Percentiles rank a stretch among this genome's conserved stretches.
Evolutionary conservation across 64 coral and sea anemone species (phyloP).

Genomic region (Stichodactyla mertensii): DNA sequence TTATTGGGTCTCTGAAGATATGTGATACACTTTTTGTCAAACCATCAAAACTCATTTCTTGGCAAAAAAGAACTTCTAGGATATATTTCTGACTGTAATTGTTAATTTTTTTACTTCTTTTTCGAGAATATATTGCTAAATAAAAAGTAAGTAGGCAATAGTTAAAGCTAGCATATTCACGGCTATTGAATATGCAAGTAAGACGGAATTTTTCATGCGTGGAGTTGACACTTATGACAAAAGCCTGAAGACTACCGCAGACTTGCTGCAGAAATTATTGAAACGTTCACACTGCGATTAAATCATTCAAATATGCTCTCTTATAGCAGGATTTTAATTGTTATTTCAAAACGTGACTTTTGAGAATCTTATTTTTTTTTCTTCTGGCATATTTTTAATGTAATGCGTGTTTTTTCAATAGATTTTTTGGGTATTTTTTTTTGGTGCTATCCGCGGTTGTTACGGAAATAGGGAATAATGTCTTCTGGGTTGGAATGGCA

Average conservation of each 20-base stretch:
- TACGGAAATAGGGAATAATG: constrained; percentile 5
- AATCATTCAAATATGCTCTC: background rate
- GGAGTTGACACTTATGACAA: constrained; percentile 15
- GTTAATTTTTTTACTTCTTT: background rate
- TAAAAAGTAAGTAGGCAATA: constrained; percentile 8
- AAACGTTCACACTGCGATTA: background rate
- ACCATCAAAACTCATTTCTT: background rate
- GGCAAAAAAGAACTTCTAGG: background rate
- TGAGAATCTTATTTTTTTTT: background rate
- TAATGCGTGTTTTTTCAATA: background rate
- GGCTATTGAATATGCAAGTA: constrained; percentile 6
- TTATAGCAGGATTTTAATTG: background rate
- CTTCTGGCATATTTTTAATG: background rate
- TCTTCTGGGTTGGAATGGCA: constrained; percentile 1
- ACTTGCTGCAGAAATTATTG: background rate
- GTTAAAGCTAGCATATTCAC: background rate
- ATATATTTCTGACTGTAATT: background rate
- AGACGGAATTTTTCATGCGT: constrained; percentile 16
- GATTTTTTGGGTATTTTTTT: constrained; percentile 11
- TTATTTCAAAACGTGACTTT: background rate
- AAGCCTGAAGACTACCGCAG: constrained; percentile 12
- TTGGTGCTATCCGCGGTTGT: constrained; percentile 8
- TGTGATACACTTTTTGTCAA: constrained; percentile 9
- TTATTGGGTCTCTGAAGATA: constrained; percentile 15
- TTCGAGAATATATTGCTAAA: background rate